phyloP scores from a whole-genome alignment of 2,797 vertebrate genomes.

The Odontamblyopus rebecca region DNA sequence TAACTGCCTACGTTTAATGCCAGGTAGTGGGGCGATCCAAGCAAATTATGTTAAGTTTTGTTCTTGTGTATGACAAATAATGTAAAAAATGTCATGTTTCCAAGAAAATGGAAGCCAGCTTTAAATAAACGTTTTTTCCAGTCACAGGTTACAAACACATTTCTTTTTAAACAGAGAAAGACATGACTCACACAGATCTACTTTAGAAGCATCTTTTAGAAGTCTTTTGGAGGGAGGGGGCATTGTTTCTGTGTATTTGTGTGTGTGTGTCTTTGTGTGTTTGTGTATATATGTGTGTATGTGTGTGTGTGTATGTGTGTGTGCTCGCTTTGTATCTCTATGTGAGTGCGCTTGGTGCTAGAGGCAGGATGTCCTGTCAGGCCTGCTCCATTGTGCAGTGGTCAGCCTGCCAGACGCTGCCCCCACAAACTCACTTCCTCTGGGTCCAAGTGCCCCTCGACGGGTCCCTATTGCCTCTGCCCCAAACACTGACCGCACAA shows the following conservation, averaged over 20 bases:
- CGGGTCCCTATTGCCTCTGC: conserved; percentile 14
- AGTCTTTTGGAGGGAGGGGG: too few species aligned
- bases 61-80: too few species aligned
- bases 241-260: too few species aligned
- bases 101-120: too few species aligned
- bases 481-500: conserved; percentile 54
- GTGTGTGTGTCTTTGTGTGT: too few species aligned
- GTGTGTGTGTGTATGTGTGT: too few species aligned
- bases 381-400: conserved; percentile 65
- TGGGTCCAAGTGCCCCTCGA: conserved; percentile 57
- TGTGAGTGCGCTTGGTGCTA: conserved; percentile 29
- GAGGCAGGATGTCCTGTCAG: conserved; percentile 76
- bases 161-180: background rate
- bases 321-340: background rate
- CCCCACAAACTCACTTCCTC: conserved; percentile 63
- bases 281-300: too few species aligned
- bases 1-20: too few species aligned
- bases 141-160: background rate
- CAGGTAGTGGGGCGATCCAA: too few species aligned
- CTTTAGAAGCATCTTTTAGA: too few species aligned
- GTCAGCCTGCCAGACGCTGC: conserved; percentile 61
- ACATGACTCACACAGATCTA: conserved; percentile 2
- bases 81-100: too few species aligned
- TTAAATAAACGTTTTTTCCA: background rate
- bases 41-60: too few species aligned